These are phyloP conservation scores for Callocephalon fimbriatum DNA, from an alignment of 2,113 vertebrate species.

Conservation along the genomic window DNA sequence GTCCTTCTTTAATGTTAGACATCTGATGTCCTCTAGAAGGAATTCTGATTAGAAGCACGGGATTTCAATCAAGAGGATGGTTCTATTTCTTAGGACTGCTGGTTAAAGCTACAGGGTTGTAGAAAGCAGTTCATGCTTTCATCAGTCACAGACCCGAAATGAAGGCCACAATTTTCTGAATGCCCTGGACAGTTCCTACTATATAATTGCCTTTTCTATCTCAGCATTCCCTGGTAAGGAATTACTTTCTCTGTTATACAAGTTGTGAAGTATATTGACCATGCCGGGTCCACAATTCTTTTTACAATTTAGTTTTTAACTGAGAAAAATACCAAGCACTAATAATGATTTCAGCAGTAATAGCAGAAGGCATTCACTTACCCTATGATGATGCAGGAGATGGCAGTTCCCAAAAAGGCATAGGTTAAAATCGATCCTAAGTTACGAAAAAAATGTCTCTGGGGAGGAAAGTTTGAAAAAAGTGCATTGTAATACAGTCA, in stretches of 20 bases:
- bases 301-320: not conserved
- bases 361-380: slow-evolving; percentile 69
- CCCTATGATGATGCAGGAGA: slow-evolving; percentile 86
- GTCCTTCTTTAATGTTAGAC: not conserved
- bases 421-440: slow-evolving; percentile 87
- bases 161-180: not conserved
- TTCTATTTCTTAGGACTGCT: not conserved
- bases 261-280: not conserved
- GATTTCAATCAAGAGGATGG: not conserved
- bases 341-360: not conserved
- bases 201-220: not conserved
- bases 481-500: not conserved
- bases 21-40: not conserved
- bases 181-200: not conserved
- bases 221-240: not conserved
- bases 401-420: slow-evolving; percentile 85
- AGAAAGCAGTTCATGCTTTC: not conserved
- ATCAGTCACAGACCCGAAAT: not conserved
- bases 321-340: not conserved
- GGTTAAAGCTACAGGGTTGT: not conserved
- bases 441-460: slow-evolving; percentile 87
- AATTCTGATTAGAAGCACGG: not conserved
- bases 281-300: not conserved
- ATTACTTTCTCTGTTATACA: not conserved
- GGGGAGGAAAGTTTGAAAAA: slow-evolving; percentile 31